Conservation (phyloP, 1,140 invertebrate genomes). For the Oreohelix idahoensis region DNA sequence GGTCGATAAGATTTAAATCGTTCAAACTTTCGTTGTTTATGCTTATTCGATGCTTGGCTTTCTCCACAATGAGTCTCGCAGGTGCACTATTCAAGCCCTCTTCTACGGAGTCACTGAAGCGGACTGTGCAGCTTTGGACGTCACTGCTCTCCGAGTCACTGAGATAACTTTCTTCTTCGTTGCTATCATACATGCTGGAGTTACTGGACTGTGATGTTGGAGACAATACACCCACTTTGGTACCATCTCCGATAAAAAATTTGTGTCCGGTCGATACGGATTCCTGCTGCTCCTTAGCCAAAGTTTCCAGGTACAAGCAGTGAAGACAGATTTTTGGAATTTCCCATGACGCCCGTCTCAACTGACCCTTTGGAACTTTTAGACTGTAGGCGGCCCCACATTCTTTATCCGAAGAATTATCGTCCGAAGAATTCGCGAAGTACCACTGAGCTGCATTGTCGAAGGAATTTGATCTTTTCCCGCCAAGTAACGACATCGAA, state of each 20-base stretch:
- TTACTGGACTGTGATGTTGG: conserved; percentile 26
- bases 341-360: conserved; percentile 59
- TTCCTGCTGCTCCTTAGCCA: conserved; percentile 56
- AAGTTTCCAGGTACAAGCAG: conserved; percentile 72
- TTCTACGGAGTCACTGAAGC: neutral
- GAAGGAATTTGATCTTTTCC: conserved; percentile 53
- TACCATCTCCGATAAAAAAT: neutral
- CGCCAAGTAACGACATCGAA: conserved; percentile 51
- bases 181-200: neutral
- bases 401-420: conserved; percentile 56
- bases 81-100: conserved; percentile 7
- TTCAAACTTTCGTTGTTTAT: conserved; percentile 24
- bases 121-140: neutral
- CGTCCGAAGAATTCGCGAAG: conserved; percentile 53
- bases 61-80: neutral
- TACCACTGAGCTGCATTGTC: conserved; percentile 47
- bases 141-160: conserved; percentile 42
- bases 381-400: conserved; percentile 19
- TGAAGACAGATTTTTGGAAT: conserved; percentile 68
- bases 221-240: conserved; percentile 26
- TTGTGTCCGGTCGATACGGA: neutral
- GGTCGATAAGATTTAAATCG: neutral
- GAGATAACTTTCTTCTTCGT: conserved; percentile 40
- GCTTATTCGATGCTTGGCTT: conserved; percentile 22
- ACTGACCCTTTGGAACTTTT: conserved; percentile 53